These are phyloP conservation scores for Gerosis bhagava DNA, from an alignment of 2,888 invertebrate genomes.

Conservation along the genomic window DNA sequence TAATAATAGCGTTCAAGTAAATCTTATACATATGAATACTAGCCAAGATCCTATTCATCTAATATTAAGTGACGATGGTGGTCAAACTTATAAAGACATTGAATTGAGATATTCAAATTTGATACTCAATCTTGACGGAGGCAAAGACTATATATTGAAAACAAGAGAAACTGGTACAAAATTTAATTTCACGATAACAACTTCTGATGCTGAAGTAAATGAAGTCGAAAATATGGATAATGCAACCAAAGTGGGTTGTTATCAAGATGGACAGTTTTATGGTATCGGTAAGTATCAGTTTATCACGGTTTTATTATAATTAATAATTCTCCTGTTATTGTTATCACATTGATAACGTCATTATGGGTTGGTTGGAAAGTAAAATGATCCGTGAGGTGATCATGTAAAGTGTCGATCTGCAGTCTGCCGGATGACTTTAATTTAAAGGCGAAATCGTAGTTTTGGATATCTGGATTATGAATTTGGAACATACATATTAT, in stretches of 20 bases:
- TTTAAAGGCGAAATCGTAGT: too few species aligned
- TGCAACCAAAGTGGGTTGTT: slow-evolving; percentile 55
- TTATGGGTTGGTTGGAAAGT: too few species aligned
- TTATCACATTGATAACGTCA: too few species aligned
- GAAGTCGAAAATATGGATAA: slow-evolving; percentile 45
- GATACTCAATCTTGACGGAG: slow-evolving; percentile 67
- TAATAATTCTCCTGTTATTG: too few species aligned
- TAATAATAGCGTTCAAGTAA: slow-evolving; percentile 74
- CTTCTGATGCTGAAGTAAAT: slow-evolving; percentile 41
- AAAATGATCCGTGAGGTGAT: too few species aligned
- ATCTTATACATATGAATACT: slow-evolving; percentile 62
- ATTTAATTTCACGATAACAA: slow-evolving; percentile 71
- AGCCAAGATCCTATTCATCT: slow-evolving; percentile 65
- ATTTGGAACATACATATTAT: too few species aligned
- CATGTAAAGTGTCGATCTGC: too few species aligned
- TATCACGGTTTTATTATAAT: too few species aligned
- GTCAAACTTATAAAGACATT: slow-evolving; percentile 58
- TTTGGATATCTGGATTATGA: too few species aligned
- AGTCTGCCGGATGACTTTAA: too few species aligned
- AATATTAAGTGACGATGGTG: slow-evolving; percentile 65
- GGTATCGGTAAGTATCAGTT: slow-evolving; percentile 65
- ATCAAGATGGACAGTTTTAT: slow-evolving; percentile 63
- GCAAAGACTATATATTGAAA: slow-evolving; percentile 69
- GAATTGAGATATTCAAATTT: slow-evolving; percentile 65
- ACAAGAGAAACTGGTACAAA: slow-evolving; percentile 74